Evolutionary conservation across 2,888 invertebrate species (phyloP), one percentile per base, ranked within the genome.

Genomic region (Dolichomitus sp.): DNA sequence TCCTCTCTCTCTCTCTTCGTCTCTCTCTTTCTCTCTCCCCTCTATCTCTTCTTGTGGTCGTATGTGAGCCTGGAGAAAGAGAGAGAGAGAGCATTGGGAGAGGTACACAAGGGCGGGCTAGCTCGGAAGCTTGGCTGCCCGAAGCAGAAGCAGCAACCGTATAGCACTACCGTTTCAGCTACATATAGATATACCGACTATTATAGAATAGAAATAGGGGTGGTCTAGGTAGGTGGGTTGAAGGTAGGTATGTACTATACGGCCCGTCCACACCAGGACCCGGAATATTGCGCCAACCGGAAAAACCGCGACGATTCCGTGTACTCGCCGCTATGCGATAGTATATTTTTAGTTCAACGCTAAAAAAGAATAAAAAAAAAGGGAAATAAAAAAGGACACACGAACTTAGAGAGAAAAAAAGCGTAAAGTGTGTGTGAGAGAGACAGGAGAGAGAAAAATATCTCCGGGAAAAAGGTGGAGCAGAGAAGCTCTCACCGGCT

Each of bases 401-500:
- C 61, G 61, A 19, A 61, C 37, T 37, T 91, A 89, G 88, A 89
- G 70, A 94, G 93, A 84, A 92, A 93, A n/a, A 84, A 91, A 93
- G 85, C 66, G 61, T 37, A 72, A 23, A 69, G 61, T 78, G 40
- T 40, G 59, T 66, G 75, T 54, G 75, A 87, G 85, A 90, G 86
- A 88, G 89, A 63, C 93, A 92, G 17, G 89, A 91, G 93, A 68
- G 92, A 92, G 17, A 83, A 84, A 83, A 76, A 77, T 75, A 69
- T 83, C 70, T 72, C 52, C 72, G 65, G 57, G 66, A 82, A 75
- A 82, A 72, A 75, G 66, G 70, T 68, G 66, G 74, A 75, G 75
- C 37, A 54, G 37, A 45, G 45, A 33, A 42, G 54, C 69, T 79
- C 75, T 74, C 52, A 65, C 74, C 66, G 72, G 79, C 19, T 40